A percentile compares a stretch with the other conserved stretches of the same genome.
These are phyloP conservation scores for Hetaerina americana DNA, from an alignment of 1,140 invertebrate genomes.

Conservation along the genomic window DNA sequence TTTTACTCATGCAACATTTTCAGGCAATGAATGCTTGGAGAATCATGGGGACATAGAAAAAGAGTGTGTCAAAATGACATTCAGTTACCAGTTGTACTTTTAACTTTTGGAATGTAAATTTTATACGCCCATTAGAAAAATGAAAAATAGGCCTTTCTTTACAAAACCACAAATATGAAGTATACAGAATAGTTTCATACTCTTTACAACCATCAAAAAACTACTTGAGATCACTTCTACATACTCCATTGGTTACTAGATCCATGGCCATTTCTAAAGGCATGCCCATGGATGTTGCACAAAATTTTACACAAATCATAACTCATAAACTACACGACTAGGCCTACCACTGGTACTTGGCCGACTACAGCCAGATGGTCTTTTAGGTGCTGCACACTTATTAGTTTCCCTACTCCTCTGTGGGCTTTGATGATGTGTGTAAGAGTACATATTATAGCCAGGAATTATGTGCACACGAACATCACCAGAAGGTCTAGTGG, in stretches of 20 bases:
- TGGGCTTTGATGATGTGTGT: conserved; percentile 35
- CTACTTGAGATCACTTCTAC: not conserved
- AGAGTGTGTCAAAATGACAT: not conserved
- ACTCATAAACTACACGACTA: not conserved
- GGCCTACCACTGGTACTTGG: not conserved
- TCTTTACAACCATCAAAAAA: not conserved
- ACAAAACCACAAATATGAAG: not conserved
- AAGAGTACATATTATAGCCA: conserved; percentile 54
- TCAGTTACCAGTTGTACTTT: not conserved
- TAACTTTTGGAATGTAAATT: not conserved
- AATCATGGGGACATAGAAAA: not conserved
- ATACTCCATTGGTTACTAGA: not conserved
- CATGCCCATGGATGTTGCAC: not conserved
- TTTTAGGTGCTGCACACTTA: not conserved
- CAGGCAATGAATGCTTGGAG: not conserved
- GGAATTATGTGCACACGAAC: conserved; percentile 67
- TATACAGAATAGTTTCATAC: not conserved
- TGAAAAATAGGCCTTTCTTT: not conserved
- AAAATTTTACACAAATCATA: not conserved
- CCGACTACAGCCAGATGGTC: not conserved
- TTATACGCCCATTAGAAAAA: not conserved
- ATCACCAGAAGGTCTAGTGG: conserved; percentile 42
- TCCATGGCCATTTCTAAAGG: not conserved
- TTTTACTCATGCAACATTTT: not conserved
- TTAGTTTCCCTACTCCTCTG: conserved; percentile 23